A percentile compares a stretch with the other conserved stretches of the same genome.
Conservation (phyloP, 92 coral and sea anemone species). For the Epizoanthus rinbou region DNA sequence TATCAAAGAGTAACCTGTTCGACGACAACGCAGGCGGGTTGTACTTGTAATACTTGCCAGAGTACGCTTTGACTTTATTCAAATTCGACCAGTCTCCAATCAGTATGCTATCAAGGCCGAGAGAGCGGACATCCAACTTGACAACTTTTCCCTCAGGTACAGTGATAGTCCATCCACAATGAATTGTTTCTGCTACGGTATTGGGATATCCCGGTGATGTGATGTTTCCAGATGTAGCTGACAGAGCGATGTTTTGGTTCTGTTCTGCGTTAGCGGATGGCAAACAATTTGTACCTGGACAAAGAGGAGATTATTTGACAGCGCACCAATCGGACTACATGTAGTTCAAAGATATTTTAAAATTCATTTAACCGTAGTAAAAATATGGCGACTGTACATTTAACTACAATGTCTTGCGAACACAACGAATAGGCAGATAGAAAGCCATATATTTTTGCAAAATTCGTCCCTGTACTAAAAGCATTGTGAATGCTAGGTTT, state of each 20-base stretch:
- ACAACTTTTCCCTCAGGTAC: slow-evolving; percentile 22
- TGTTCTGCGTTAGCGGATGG: background rate
- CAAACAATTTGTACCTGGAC: slow-evolving; percentile 13
- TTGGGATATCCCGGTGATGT: slow-evolving; percentile 37
- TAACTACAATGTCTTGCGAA: too few relatives aligned
- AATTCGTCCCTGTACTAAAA: too few relatives aligned
- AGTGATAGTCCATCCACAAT: slow-evolving; percentile 9
- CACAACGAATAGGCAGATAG: too few relatives aligned
- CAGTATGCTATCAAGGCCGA: background rate
- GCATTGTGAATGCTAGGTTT: too few relatives aligned
- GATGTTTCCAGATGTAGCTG: slow-evolving; percentile 17
- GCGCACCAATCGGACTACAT: too few relatives aligned
- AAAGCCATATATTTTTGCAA: too few relatives aligned
- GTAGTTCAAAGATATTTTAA: too few relatives aligned
- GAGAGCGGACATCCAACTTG: background rate
- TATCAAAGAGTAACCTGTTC: background rate
- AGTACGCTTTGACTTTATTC: background rate
- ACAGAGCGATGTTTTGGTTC: slow-evolving; percentile 14
- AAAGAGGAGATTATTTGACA: background rate
- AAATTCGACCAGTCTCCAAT: background rate
- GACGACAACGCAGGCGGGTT: background rate
- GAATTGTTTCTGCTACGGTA: background rate
- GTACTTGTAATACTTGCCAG: slow-evolving; percentile 22
- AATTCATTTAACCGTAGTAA: too few relatives aligned
- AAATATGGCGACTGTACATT: too few relatives aligned